Evolutionary conservation across 2,888 invertebrate species (phyloP).

Genomic region (Harpalus rufipes): DNA sequence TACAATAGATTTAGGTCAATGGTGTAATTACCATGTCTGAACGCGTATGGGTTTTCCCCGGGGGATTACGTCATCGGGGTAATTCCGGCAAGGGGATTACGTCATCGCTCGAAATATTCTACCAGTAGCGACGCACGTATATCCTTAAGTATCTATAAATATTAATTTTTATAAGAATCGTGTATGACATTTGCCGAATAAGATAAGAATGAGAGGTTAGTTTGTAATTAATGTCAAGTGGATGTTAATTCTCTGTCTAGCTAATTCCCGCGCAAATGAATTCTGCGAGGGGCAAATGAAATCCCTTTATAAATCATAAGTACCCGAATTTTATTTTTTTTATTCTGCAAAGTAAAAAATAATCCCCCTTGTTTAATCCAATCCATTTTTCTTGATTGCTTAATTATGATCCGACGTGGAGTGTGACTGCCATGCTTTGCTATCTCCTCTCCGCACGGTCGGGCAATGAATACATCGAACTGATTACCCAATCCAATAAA

Average conservation of each 20-base stretch:
- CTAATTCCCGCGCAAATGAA: conserved; percentile 48
- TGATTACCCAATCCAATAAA: conserved; percentile 66
- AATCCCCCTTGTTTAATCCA: conserved; percentile 58
- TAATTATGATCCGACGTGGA: conserved; percentile 58
- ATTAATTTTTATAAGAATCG: no score
- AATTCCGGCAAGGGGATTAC: no score
- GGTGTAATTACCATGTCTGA: no score
- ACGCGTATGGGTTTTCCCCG: no score
- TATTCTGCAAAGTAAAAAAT: conserved; percentile 53
- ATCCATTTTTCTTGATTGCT: conserved; percentile 62
- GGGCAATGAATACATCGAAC: conserved; percentile 59
- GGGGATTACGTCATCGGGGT: no score
- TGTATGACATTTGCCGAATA: no score
- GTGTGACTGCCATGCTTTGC: conserved; percentile 10
- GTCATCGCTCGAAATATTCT: no score
- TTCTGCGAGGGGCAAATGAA: conserved; percentile 18
- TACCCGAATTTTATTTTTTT: conserved; percentile 55
- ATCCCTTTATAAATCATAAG: conserved; percentile 59
- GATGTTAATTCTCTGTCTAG: conserved; percentile 17
- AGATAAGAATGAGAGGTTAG: no score
- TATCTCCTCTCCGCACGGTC: conserved; percentile 32
- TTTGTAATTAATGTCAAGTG: conserved; percentile 19
- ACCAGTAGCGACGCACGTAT: no score
- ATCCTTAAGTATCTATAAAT: no score
- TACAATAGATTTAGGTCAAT: no score